Conservation (phyloP, 2,888 invertebrate genomes). For the Meloe dianella region DNA sequence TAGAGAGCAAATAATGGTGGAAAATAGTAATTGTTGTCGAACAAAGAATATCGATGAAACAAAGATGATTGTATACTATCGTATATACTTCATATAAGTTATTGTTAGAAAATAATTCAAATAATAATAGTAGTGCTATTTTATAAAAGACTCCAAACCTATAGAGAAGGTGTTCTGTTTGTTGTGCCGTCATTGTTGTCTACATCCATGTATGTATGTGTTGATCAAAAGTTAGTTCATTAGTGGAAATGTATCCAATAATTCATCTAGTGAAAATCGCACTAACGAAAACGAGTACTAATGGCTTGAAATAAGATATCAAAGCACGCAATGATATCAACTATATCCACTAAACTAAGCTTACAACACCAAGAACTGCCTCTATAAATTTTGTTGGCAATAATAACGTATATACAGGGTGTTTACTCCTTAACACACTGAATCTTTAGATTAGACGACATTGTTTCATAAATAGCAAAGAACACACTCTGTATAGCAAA, state of each 20-base stretch:
- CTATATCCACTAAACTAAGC: neutral
- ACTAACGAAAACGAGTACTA: constrained; percentile 51
- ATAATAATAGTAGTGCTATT: constrained; percentile 33
- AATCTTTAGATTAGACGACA: no score
- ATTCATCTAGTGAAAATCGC: constrained; percentile 52
- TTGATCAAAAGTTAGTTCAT: constrained; percentile 59
- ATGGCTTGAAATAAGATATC: constrained; percentile 61
- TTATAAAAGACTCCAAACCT: constrained; percentile 41
- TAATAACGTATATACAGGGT: constrained; percentile 51
- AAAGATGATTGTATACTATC: no score
- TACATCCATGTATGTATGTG: constrained; percentile 37
- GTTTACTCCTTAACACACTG: no score
- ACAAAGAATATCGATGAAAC: constrained; percentile 37
- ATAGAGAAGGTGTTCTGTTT: constrained; percentile 44
- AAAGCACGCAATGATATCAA: constrained; percentile 58
- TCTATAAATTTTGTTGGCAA: constrained; percentile 55
- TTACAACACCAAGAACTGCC: constrained; percentile 39
- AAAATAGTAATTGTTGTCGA: constrained; percentile 17
- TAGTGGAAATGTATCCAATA: constrained; percentile 59
- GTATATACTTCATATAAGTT: constrained; percentile 1
- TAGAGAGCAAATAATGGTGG: neutral
- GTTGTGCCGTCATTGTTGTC: constrained; percentile 36
- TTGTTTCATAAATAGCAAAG: no score
- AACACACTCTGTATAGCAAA: no score
- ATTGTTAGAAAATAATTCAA: constrained; percentile 39